Evolutionary conservation across 2,113 vertebrate genomes (phyloP).

Genomic region (Saccopteryx bilineata): DNA sequence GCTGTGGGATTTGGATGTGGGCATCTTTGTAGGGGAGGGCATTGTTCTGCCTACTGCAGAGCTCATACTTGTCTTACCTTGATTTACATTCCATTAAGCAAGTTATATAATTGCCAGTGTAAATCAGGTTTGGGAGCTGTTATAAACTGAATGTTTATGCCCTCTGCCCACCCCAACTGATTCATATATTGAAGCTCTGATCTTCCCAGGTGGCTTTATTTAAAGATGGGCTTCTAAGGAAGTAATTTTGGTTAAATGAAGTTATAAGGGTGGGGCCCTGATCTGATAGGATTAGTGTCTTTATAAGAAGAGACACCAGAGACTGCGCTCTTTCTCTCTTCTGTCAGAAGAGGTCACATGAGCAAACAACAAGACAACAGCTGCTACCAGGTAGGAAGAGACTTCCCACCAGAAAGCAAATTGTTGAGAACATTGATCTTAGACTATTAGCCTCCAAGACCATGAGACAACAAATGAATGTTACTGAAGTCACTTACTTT

Average conservation of each 20-base stretch:
- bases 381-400: not conserved
- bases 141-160: not conserved
- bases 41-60: not conserved
- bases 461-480: not conserved
- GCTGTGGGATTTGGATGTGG: not conserved
- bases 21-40: not conserved
- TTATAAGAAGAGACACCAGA: not conserved
- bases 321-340: not conserved
- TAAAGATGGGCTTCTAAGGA: not conserved
- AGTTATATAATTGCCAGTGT: not conserved
- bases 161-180: fast-evolving
- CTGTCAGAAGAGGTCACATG: not conserved
- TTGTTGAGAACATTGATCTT: not conserved
- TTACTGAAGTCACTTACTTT: not conserved
- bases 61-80: not conserved
- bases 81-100: not conserved
- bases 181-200: not conserved
- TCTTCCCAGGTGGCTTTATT: not conserved
- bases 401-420: not conserved
- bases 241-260: not conserved
- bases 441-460: not conserved
- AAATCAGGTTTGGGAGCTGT: not conserved
- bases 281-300: not conserved
- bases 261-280: not conserved
- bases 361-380: fast-evolving